Base-by-base conservation (phyloP, 2,888 invertebrate genomes). In the Venusia cambrica region DNA sequence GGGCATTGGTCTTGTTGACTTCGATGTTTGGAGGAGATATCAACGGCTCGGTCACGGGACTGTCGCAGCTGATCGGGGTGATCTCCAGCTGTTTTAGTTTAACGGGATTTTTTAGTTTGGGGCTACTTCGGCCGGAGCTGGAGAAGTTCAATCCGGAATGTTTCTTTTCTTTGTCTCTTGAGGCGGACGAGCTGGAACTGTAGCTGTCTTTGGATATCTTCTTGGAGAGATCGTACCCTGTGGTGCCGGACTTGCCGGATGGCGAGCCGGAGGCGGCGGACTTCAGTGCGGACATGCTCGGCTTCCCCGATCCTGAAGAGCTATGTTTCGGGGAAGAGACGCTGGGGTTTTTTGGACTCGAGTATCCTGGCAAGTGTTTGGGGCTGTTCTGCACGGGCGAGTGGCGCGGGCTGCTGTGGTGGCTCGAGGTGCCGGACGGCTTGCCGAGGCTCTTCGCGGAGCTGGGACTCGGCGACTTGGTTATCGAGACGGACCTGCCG, bases 221-320 rank as follows among this genome's bases (percentile, higher is more conserved):
- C 73, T 89, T 90, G 26, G 87, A 73, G 3, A 87, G 69, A 38
- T 89, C 88, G 48, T 89, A 89, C 8, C 89, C 88, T 12, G 88
- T 88, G 2, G 83, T 79, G 0, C 79, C 75, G 5, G 89, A 88
- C 64, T 91, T 91, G 12, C 89, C 89, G n/a, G 90, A 91, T 1
- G 92, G 92, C 1, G 93, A 92, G 3, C 87, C 83, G 59, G 91
- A 91, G 1, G 92, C 89, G 1, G 95, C 94, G 16, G 93, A 95
- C 66, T 96, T 96, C 9, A 96, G 73, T 0, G 95, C 91, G 0
- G 95, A 94, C 94, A 96, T 95, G 60, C 95, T 95, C 0, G 96
- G 96, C 63, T 96, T 96, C 0, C 96, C 96, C 1, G 94, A 92
- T 35, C 92, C 89, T 0, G 91, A 90, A 10, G 91, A 90, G 53